A percentile compares a stretch with the other conserved stretches of the same genome.
These are phyloP conservation scores for Ctenopoma kingsleyae DNA, from an alignment of 2,797 vertebrate genomes.

Conservation along the genomic window DNA sequence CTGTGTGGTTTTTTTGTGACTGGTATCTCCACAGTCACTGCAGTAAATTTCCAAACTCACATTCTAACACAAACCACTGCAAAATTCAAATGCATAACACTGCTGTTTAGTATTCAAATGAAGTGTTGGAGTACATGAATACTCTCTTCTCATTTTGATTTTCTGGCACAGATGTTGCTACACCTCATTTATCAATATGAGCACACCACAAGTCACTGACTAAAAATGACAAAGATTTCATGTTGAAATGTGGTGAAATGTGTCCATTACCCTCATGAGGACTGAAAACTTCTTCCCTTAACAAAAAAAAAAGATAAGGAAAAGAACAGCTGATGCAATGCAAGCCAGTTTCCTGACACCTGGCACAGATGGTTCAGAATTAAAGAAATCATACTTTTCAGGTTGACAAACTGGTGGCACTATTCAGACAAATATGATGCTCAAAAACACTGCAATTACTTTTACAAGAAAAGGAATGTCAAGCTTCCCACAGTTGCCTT, in stretches of 20 bases:
- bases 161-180: conserved; percentile 18
- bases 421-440: conserved; percentile 1
- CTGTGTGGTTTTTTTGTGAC: too few species aligned
- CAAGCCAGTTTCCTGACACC: background rate
- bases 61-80: background rate
- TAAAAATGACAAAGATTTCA: background rate
- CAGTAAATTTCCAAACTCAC: background rate
- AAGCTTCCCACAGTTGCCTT: background rate
- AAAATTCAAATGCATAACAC: background rate
- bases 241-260: background rate
- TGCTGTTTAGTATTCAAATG: background rate
- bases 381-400: background rate
- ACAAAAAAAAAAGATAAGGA: background rate
- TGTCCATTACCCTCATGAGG: conserved; percentile 4
- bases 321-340: conserved; percentile 8
- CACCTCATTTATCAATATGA: conserved; percentile 36
- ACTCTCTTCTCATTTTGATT: conserved; percentile 19
- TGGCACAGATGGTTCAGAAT: background rate
- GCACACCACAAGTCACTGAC: background rate
- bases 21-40: background rate
- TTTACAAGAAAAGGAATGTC: conserved; percentile 27
- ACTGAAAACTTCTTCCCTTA: background rate
- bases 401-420: background rate
- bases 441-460: conserved; percentile 13
- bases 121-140: background rate